Base-by-base conservation (phyloP, 2,797 vertebrate species). In the Alosa sapidissima region DNA sequence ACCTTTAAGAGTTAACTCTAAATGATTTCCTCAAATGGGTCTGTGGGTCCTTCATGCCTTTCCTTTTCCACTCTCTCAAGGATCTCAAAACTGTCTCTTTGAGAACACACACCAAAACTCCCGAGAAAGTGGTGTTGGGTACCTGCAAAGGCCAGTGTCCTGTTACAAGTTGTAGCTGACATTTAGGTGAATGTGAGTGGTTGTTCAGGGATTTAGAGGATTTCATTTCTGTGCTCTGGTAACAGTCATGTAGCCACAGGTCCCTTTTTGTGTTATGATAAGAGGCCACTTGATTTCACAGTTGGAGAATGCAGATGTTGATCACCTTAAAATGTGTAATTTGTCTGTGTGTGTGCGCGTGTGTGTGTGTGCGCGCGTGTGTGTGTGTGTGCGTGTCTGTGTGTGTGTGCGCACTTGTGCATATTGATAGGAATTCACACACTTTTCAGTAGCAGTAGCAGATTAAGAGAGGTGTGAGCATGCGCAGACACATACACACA, bases 321-420 rank as follows among this genome's bases (percentile, higher is more conserved):
- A 33, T 75, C 68, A 75, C 68, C 36, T 75, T 45, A 41, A 75
- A 75, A 75, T 75, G 68, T 75, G 68, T 75, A 33, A 75, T 72
- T 75, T 33, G 19, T 58, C 55, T 19, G 19, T 4, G 19, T 58
- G 55, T 58, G n/a, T n/a, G n/a, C n/a, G n/a, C n/a, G n/a, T n/a
- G 62, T 68, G 62, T 14, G 19, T 24, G 60, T 1, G 60, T 28
- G 60, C 21, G 16, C 65, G 60, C 65, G n/a, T 28, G 4, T 11
- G 33, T 16, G 68, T 13, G 11, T 65, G n/a, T 65, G 60, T 55
- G 54, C 16, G 54, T 55, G 52, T 55, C 28, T 28, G 65, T 36
- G 9, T 28, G 28, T 28, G 11, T 72, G 33, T 72, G 65, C 36
- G 65, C 14, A 3, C 24, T 3, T 13, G 68, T 8, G 10, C 33